Base-by-base conservation (phyloP, 2,113 vertebrate genomes). In the Sinocyclocheilus rhinocerous region DNA sequence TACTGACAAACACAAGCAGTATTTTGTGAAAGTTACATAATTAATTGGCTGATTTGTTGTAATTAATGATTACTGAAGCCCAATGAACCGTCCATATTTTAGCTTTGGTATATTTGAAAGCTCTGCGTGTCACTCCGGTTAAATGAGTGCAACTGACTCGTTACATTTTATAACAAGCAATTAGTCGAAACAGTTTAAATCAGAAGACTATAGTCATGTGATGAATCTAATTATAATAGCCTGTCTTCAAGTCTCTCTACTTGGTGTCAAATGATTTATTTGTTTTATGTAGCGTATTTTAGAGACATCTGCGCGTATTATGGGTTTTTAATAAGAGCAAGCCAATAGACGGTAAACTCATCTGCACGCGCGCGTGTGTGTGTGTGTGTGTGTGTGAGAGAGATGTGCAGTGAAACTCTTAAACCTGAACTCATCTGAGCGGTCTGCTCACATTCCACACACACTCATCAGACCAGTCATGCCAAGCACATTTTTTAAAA, bases 381-480 rank as follows among this genome's bases (percentile, higher is more conserved):
- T 26, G n/a, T n/a, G n/a, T 18, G 55, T 7, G 55, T 20, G 55
- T 8, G 57, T 8, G 57, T 8, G 55, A 4, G 48, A 1, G 12
- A 29, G 29, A 57, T 57, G 57, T n/a, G 20, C 20, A 4, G 8
- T 59, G 57, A 61, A 61, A 61, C 57, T n/a, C 20, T 61, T 61
- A 69, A 55, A 80, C 84, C 20, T 61, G 33, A 59, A 26, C 72
- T 73, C 69, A 84, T 48, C 84, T 42, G 69, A 80, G 87, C 45
- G 10, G 88, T 82, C 77, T 29, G 88, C 20, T 82, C 70, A 52
- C 88, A 89, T 89, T 88, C 84, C 87, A 67, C 16, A 3, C 8
- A 20, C 42, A 72, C 45, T 33, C 59, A 42, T 59, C 10, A 70
- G 72, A 55, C 84, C 6, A 59, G 87, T 83, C 26, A 20, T 1